Conservation (phyloP, 2,888 invertebrate species). For the Plusia festucae region DNA sequence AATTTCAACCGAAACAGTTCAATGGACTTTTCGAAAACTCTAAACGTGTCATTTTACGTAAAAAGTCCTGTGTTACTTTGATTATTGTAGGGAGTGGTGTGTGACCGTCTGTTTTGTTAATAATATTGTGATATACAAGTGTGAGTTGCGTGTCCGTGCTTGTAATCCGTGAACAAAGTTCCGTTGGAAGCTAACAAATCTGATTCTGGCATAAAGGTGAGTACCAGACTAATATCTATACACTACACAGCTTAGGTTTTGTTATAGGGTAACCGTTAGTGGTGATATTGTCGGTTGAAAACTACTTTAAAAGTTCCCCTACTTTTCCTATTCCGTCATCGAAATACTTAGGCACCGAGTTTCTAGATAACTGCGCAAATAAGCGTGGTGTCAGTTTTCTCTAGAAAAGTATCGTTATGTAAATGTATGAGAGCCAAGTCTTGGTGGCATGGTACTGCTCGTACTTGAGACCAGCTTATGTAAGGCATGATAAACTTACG, state of each 20-base stretch:
- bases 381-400: constrained; percentile 40
- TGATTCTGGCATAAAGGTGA: constrained; percentile 82
- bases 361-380: constrained; percentile 73
- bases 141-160: constrained; percentile 84
- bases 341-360: constrained; percentile 46
- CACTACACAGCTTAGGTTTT: constrained; percentile 36
- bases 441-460: constrained; percentile 64
- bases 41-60: constrained; percentile 81
- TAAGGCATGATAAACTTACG: constrained; percentile 76
- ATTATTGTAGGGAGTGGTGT: constrained; percentile 81
- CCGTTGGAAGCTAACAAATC: constrained; percentile 79
- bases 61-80: constrained; percentile 79
- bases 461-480: constrained; percentile 73
- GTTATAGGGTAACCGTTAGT: constrained; percentile 27
- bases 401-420: constrained; percentile 37
- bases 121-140: constrained; percentile 82
- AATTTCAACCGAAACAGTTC: constrained; percentile 89
- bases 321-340: constrained; percentile 65
- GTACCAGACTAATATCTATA: constrained; percentile 57
- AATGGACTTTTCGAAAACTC: constrained; percentile 88
- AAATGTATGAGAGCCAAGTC: constrained; percentile 47
- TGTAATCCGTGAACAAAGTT: constrained; percentile 82
- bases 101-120: constrained; percentile 76
- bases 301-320: constrained; percentile 53
- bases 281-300: constrained; percentile 48